Evolutionary conservation across 1,140 invertebrate genomes (phyloP), one percentile per base, ranked within the genome.

Genomic region (Octopus sinensis): DNA sequence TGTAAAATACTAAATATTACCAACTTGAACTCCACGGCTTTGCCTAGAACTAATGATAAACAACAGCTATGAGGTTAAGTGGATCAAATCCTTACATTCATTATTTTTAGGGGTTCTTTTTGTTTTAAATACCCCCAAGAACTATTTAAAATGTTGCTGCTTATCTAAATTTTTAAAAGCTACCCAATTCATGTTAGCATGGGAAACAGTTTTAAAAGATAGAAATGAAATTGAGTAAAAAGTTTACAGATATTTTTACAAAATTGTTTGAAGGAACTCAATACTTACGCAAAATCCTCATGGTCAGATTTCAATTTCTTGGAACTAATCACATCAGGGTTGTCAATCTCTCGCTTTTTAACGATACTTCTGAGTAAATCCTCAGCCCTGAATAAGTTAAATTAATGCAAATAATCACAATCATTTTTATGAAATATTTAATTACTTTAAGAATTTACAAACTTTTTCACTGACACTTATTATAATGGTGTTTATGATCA

Each of bases 221-320:
- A 76, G 9, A 30, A 53, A 51, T 54, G 30, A 12, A 78, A 54
- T 53, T 76, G 77, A 5, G 62, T 13, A 17, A 13, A 51, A 13
- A 9, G 30, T 62, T 73, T 68, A 23, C 12, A 12, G 30, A 17
- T 12, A 43, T 17, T n/a, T 12, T 77, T n/a, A 30, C 30, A 12
- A 77, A 17, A 77, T 77, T 12, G 12, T 17, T 23, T 12, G 2
- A 10, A 51, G 2, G 3, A 23, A 23, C 10, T 30, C 10, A n/a
- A 77, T 77, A 77, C 53, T 79, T 85, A 87, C 85, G 82, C 78
- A 76, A 62, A 83, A 82, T 89, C 88, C 73, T 90, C 87, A 73
- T 43, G 30, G 30, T 81, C 81, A 82, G 43, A 79, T 81, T 83
- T 86, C 17, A 84, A 81, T 10, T 82, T 54, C 51, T 81, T 79